Evolutionary conservation across 2,797 vertebrate species (phyloP).

Genomic region (Dallia pectoralis): DNA sequence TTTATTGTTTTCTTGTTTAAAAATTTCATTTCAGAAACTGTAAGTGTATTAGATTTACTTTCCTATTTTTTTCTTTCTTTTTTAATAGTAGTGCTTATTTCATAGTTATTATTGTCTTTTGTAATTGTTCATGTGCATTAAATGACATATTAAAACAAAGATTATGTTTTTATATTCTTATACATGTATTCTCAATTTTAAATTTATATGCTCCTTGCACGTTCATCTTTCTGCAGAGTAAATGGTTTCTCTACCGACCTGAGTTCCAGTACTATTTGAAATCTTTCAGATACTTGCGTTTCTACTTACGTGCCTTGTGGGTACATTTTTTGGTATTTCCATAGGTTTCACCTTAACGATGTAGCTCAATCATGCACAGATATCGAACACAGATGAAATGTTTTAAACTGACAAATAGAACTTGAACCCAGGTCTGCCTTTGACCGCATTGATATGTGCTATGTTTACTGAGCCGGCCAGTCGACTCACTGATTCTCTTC

Average conservation of each 20-base stretch:
- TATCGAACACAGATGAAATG: background rate
- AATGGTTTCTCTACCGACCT: background rate
- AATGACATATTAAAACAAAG: background rate
- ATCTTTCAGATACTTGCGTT: background rate
- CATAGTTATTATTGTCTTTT: background rate
- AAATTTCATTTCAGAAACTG: background rate
- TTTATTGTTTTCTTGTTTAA: background rate
- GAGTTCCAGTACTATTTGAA: background rate
- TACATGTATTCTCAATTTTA: background rate
- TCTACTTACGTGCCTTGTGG: background rate
- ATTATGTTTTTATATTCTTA: background rate
- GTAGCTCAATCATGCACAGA: no score
- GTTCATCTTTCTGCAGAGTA: background rate
- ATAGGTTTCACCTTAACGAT: background rate
- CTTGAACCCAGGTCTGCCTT: background rate
- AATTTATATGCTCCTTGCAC: background rate
- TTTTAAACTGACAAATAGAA: background rate
- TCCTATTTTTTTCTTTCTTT: no score
- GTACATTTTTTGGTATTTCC: background rate
- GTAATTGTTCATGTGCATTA: background rate
- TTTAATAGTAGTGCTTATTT: background rate
- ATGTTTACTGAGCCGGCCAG: constrained; percentile 2
- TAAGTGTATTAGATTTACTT: background rate
- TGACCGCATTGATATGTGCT: background rate
- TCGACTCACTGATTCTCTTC: background rate